Evolutionary conservation across 2,888 invertebrate genomes (phyloP).

Genomic region (Digitonthophagus gazella): DNA sequence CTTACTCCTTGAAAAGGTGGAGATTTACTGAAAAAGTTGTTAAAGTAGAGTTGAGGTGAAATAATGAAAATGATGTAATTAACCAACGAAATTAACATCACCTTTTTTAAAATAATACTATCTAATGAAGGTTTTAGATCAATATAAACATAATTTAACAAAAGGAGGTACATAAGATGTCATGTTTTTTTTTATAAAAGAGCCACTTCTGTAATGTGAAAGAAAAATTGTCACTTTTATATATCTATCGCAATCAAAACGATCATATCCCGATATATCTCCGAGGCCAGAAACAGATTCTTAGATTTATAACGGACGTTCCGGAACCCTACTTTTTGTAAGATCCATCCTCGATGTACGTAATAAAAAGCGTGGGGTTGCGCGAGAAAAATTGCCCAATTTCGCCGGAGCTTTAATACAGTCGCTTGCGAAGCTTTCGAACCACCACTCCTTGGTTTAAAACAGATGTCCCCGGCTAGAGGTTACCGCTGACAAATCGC

Average conservation of each 20-base stretch:
- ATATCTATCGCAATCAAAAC: not conserved
- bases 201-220: not conserved
- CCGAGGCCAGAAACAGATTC: not conserved
- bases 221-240: not conserved
- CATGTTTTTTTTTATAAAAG: not conserved
- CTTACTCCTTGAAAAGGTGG: too few relatives aligned
- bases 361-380: not conserved
- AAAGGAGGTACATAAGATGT: too few relatives aligned
- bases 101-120: too few relatives aligned
- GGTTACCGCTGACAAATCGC: not conserved
- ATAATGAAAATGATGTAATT: too few relatives aligned
- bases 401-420: not conserved
- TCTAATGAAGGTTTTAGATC: too few relatives aligned
- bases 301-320: not conserved
- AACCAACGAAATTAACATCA: too few relatives aligned
- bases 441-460: not conserved
- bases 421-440: not conserved
- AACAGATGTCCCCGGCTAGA: not conserved
- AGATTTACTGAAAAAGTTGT: too few relatives aligned
- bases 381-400: not conserved
- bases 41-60: too few relatives aligned
- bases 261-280: not conserved
- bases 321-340: not conserved
- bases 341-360: not conserved
- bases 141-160: too few relatives aligned